Conservation (phyloP, 2,888 invertebrate genomes). For the Mayetiola destructor region DNA sequence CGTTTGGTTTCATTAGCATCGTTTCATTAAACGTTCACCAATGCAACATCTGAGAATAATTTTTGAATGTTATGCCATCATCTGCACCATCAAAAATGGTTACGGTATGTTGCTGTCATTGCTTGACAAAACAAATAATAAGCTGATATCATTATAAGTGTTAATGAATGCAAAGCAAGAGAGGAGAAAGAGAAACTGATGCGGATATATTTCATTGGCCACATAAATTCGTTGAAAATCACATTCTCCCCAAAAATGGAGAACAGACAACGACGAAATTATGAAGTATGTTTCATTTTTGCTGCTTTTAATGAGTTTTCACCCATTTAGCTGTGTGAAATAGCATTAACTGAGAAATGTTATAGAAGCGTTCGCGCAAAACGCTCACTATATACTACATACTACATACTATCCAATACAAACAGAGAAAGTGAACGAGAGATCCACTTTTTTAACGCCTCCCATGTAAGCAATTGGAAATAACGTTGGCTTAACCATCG, state of each 20-base stretch:
- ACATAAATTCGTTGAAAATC: constrained; percentile 6
- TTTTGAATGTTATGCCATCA: not conserved
- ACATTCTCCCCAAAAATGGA: too few relatives aligned
- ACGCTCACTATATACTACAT: not conserved
- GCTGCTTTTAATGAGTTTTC: constrained; percentile 7
- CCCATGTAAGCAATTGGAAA: too few relatives aligned
- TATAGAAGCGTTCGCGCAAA: constrained; percentile 9
- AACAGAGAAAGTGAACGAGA: too few relatives aligned
- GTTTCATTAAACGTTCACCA: too few relatives aligned
- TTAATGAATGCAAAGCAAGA: too few relatives aligned
- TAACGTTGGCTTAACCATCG: too few relatives aligned
- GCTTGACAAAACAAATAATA: not conserved
- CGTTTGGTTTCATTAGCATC: not conserved
- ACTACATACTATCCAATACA: too few relatives aligned
- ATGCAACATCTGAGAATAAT: not conserved
- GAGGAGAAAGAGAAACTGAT: too few relatives aligned
- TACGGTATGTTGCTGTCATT: not conserved
- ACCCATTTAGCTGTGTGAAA: not conserved
- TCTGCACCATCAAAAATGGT: not conserved
- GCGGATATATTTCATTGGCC: not conserved
- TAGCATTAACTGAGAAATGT: constrained; percentile 7
- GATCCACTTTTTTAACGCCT: too few relatives aligned
- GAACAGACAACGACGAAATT: not conserved
- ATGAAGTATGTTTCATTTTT: constrained; percentile 1
- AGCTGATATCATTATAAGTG: not conserved